Evolutionary conservation across 2,888 invertebrate species (phyloP).

Genomic region (Drosophila niveifrons): DNA sequence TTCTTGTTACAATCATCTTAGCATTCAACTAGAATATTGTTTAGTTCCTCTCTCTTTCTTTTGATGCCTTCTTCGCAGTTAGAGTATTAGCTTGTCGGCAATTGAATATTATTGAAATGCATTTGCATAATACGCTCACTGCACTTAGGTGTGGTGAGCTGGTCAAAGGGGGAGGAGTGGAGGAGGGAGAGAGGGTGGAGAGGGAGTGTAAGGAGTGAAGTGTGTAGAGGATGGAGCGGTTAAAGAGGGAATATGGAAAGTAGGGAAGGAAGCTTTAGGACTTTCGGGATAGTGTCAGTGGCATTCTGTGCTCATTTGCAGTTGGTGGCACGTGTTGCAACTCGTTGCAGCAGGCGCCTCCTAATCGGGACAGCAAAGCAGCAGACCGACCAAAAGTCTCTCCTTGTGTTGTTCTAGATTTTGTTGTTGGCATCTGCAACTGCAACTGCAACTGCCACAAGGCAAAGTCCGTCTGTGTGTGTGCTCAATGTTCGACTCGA

Average conservation of each 20-base stretch:
- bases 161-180: background rate
- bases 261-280: background rate
- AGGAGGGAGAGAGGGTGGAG: background rate
- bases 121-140: conserved; percentile 1
- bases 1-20: too few relatives aligned
- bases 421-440: background rate
- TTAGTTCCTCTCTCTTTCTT: background rate
- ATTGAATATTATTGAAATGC: background rate
- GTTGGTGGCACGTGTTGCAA: conserved; percentile 55
- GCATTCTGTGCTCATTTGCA: conserved; percentile 62
- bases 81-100: background rate
- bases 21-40: too few relatives aligned
- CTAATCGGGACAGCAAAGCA: conserved; percentile 32
- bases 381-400: conserved; percentile 25
- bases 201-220: background rate
- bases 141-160: background rate
- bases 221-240: too few relatives aligned
- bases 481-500: conserved; percentile 4
- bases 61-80: background rate
- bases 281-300: conserved; percentile 40
- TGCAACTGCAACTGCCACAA: conserved; percentile 7
- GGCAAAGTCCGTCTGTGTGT: background rate
- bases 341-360: conserved; percentile 16
- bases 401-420: conserved; percentile 7
- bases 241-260: background rate